Percentiles rank a stretch among this genome's conserved stretches.
These are phyloP conservation scores for Vanessa tameamea DNA, from an alignment of 1,140 invertebrate genomes.

Conservation along the genomic window DNA sequence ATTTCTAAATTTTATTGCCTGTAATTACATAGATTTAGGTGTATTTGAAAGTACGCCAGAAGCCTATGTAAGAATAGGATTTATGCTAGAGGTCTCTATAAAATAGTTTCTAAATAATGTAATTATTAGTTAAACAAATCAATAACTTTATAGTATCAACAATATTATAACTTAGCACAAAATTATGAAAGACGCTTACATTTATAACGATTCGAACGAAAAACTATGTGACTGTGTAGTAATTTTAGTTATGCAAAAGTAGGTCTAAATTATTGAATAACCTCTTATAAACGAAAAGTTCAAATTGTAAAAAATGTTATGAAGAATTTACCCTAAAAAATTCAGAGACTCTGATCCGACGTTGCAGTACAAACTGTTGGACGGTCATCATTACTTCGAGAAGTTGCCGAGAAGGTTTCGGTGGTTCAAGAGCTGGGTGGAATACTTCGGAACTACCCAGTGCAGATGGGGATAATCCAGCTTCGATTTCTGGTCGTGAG, in stretches of 20 bases:
- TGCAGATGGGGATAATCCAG: conserved; percentile 72
- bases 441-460: conserved; percentile 82
- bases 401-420: conserved; percentile 63
- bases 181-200: too few species aligned
- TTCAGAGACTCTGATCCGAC: conserved; percentile 82
- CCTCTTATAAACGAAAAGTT: neutral
- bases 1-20: too few species aligned
- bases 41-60: too few species aligned
- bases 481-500: conserved; percentile 83
- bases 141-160: too few species aligned
- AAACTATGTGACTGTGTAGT: neutral
- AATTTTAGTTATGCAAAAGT: neutral
- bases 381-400: conserved; percentile 79
- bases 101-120: too few species aligned
- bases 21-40: too few species aligned
- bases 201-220: neutral
- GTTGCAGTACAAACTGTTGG: conserved; percentile 83
- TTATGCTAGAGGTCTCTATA: too few species aligned
- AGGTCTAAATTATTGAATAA: neutral
- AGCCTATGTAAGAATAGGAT: too few species aligned
- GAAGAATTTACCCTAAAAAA: conserved; percentile 82
- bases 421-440: conserved; percentile 80
- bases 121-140: too few species aligned
- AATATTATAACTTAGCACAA: too few species aligned
- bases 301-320: neutral